Base-by-base conservation (phyloP, 1,140 invertebrate genomes). In the Spodoptera litura region DNA sequence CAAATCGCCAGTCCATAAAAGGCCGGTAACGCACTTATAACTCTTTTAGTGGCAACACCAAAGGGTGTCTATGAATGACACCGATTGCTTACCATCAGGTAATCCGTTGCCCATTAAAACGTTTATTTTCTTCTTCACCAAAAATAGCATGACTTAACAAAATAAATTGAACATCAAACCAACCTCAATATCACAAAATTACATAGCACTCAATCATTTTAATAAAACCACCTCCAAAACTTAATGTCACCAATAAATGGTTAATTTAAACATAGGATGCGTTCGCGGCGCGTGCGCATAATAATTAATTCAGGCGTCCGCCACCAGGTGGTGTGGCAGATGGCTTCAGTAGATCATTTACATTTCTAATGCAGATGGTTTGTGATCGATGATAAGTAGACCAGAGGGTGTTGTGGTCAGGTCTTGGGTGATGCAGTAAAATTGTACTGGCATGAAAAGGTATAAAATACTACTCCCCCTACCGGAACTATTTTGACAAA, bases 241-340 rank as follows among this genome's bases (percentile, higher is more conserved):
- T 55, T 59, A 74, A 74, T 74, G 61, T 71, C 51, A 58, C 71
- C 59, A 79, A 56, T 64, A 79, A 71, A 59, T 52, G 53, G 35
- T 49, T 75, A 70, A 59, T 59, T 59, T 53, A 64, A 52, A 49
- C 58, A 75, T 75, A 51, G 55, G 71, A 78, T 78, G 77, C 73
- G 85, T 80, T 81, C 73, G 82, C 80, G 78, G 71, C 85, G 80
- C 84, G 82, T 82, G 80, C 82, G 76, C 70, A 55, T 81, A 66
- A 70, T 91, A 91, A 91, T 91, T 89, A 91, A 91, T 91, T 89
- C 89, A 87, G 83, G 78, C 74, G 78, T 79, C 76, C 71, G n/a
- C 72, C 84, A 70, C 89, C 89, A 91, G 89, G 89, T 91, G 89
- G 86, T 86, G 89, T 73, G 87, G 88, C 89, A 91, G 88, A 91